These are phyloP conservation scores for Diphyllodes magnificus DNA, from an alignment of 2,113 vertebrate genomes.

Conservation along the genomic window DNA sequence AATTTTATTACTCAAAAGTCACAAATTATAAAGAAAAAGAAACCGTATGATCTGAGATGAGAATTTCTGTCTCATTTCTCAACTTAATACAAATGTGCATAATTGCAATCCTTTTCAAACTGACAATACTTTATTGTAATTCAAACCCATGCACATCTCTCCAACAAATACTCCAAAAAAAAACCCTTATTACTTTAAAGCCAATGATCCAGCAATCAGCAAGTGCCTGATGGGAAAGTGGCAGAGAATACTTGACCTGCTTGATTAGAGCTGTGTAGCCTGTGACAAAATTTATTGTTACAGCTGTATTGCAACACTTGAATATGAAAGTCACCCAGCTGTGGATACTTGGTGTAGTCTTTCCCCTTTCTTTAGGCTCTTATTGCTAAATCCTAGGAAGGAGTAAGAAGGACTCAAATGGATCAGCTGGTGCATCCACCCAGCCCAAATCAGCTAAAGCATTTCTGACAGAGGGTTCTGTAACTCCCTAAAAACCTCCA, in stretches of 20 bases:
- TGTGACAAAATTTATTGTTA: neutral
- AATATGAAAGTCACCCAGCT: neutral
- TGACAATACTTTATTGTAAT: neutral
- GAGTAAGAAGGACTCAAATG: neutral
- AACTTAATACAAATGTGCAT: neutral
- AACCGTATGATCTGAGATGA: rapidly evolving
- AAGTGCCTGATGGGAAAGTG: neutral
- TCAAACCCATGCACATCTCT: neutral
- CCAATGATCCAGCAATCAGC: neutral
- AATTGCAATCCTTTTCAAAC: neutral
- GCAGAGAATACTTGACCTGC: neutral
- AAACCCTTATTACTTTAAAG: neutral
- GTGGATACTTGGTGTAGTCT: neutral
- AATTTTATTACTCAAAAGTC: neutral
- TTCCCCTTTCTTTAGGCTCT: neutral
- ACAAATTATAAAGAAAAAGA: neutral
- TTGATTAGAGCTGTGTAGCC: neutral
- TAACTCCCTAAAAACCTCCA: neutral
- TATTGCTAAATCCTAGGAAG: neutral
- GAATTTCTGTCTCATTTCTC: neutral
- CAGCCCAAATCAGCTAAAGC: neutral
- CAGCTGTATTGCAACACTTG: neutral
- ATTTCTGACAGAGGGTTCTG: neutral
- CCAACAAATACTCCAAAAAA: neutral
- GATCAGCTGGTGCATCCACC: neutral